Conservation (phyloP, 2,113 vertebrate genomes). For the Perognathus longimembris region DNA sequence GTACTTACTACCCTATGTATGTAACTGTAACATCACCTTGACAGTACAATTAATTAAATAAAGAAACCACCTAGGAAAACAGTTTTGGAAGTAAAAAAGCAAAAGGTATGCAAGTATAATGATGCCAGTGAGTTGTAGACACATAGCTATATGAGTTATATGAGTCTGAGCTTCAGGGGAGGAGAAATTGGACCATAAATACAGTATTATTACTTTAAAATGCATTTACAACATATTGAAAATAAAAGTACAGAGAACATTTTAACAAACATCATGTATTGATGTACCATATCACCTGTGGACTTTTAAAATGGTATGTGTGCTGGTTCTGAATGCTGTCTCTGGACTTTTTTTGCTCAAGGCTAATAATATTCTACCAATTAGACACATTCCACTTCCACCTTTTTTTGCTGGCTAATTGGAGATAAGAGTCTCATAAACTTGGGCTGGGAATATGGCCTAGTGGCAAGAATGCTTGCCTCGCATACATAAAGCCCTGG, state of each 20-base stretch:
- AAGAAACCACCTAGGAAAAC: not conserved
- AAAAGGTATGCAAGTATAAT: not conserved
- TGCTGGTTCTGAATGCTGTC: no score
- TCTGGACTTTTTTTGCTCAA: no score
- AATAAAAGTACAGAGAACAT: not conserved
- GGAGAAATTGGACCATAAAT: not conserved
- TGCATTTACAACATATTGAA: not conserved
- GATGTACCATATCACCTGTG: not conserved
- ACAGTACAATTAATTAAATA: no score
- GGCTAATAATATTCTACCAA: no score
- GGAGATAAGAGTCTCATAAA: no score
- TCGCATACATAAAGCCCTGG: no score
- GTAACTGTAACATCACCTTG: no score
- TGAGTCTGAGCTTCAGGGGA: not conserved
- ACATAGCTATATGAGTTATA: not conserved
- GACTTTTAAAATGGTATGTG: not conserved
- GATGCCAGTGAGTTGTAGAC: not conserved
- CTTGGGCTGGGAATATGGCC: no score
- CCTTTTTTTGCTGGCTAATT: no score
- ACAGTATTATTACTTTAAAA: not conserved
- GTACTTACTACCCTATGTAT: no score
- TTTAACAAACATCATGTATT: not conserved
- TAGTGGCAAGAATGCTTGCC: no score
- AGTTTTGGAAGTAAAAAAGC: not conserved
- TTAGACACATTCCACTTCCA: no score